Conservation (phyloP, 1,140 invertebrate genomes). For the Cheumatopsyche charites region DNA sequence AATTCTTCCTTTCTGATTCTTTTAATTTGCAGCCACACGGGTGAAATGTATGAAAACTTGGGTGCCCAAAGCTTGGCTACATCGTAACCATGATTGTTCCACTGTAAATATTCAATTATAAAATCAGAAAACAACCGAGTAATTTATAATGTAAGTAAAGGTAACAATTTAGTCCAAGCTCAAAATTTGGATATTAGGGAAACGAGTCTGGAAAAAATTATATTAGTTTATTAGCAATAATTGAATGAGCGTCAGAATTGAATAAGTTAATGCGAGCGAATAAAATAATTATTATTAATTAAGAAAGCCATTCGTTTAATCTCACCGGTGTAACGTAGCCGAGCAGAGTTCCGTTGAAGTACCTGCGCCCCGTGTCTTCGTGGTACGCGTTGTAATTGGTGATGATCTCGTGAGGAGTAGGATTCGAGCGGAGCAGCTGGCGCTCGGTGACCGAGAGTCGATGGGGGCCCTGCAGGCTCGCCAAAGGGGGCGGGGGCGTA, state of each 20-base stretch:
- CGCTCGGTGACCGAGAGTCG: conserved; percentile 72
- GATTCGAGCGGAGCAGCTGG: conserved; percentile 63
- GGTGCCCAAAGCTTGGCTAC: conserved; percentile 87
- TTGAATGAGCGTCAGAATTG: too few species aligned
- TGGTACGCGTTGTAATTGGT: conserved; percentile 76
- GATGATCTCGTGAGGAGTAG: conserved; percentile 70
- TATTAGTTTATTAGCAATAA: too few species aligned
- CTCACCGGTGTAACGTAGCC: conserved; percentile 91
- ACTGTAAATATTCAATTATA: conserved; percentile 64
- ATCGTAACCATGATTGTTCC: conserved; percentile 95
- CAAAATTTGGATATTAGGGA: too few species aligned
- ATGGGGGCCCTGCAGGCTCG: conserved; percentile 60
- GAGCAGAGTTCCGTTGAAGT: conserved; percentile 75
- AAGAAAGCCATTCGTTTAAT: conserved; percentile 8
- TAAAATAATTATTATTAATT: too few species aligned
- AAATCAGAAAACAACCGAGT: too few species aligned
- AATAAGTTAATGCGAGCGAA: too few species aligned
- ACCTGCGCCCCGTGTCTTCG: conserved; percentile 68
- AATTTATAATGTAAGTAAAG: too few species aligned
- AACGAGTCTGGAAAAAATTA: too few species aligned
- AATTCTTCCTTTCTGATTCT: conserved; percentile 66
- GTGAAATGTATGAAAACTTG: conserved; percentile 91
- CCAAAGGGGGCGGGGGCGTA: neutral
- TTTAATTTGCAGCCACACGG: conserved; percentile 91
- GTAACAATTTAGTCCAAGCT: too few species aligned